Conservation (phyloP, 2,113 vertebrate species). For the Acrocephalus kingi region DNA sequence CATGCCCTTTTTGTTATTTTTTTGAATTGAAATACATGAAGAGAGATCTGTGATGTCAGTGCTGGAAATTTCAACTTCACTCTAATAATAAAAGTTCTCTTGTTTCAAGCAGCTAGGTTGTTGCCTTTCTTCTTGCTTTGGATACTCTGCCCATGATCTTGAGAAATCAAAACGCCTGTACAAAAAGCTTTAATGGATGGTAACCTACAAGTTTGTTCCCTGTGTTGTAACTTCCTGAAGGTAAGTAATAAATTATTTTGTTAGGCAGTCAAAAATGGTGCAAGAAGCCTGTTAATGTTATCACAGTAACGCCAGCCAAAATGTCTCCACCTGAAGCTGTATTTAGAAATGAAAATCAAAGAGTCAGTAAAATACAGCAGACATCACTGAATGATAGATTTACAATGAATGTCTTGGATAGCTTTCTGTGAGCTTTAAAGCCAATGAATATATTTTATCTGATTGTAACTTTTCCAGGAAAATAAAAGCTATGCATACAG, state of each 20-base stretch:
- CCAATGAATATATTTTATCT: conserved; percentile 64
- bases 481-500: conserved; percentile 40
- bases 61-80: neutral
- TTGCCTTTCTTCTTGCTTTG: neutral
- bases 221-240: conserved; percentile 59
- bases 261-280: conserved; percentile 49
- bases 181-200: conserved; percentile 6
- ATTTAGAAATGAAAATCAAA: conserved; percentile 63
- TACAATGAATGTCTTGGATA: conserved; percentile 49
- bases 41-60: neutral
- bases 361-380: conserved; percentile 46
- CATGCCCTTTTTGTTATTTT: neutral
- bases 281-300: conserved; percentile 49
- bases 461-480: conserved; percentile 69
- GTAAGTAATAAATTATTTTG: conserved; percentile 57
- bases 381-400: conserved; percentile 59
- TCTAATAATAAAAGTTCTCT: neutral
- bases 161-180: neutral
- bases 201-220: conserved; percentile 35
- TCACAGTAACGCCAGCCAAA: conserved; percentile 21
- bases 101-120: neutral
- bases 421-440: conserved; percentile 35
- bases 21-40: neutral
- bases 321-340: conserved; percentile 64
- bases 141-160: neutral